These are phyloP conservation scores for Malaclemys terrapin DNA, from an alignment of 2,113 vertebrate species.

Conservation along the genomic window DNA sequence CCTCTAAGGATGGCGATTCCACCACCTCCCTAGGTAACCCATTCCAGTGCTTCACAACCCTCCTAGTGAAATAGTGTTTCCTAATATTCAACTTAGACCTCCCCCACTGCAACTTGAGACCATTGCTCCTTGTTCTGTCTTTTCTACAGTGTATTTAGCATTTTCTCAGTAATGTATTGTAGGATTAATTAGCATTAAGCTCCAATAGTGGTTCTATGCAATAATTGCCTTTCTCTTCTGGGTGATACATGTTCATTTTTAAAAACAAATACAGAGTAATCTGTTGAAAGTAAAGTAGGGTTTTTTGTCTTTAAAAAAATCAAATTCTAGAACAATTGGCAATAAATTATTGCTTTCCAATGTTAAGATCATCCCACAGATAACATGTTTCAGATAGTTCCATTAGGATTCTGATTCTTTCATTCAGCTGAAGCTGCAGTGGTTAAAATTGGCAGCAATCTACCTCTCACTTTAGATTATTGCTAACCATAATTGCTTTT, in stretches of 20 bases:
- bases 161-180: slow-evolving; percentile 17
- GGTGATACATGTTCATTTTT: not conserved
- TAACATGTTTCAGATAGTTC: not conserved
- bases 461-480: not conserved
- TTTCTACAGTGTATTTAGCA: not conserved
- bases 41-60: no score
- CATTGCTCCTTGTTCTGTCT: no score
- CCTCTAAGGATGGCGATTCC: no score
- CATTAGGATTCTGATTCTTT: not conserved
- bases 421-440: not conserved
- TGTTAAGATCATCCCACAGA: not conserved
- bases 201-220: not conserved
- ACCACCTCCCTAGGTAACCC: no score
- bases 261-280: not conserved
- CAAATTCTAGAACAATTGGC: not conserved
- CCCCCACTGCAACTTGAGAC: no score
- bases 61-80: no score
- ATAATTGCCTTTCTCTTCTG: not conserved
- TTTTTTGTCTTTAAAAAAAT: not conserved
- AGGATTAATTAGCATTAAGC: slow-evolving; percentile 5
- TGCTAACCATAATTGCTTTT: not conserved
- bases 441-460: slow-evolving; percentile 29
- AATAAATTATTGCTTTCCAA: slow-evolving; percentile 8
- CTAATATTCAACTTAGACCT: no score
- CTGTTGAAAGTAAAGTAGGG: not conserved